A percentile compares a stretch with the other conserved stretches of the same genome.
These are phyloP conservation scores for Anastatus disparis DNA, from an alignment of 1,140 invertebrate genomes.

Conservation along the genomic window DNA sequence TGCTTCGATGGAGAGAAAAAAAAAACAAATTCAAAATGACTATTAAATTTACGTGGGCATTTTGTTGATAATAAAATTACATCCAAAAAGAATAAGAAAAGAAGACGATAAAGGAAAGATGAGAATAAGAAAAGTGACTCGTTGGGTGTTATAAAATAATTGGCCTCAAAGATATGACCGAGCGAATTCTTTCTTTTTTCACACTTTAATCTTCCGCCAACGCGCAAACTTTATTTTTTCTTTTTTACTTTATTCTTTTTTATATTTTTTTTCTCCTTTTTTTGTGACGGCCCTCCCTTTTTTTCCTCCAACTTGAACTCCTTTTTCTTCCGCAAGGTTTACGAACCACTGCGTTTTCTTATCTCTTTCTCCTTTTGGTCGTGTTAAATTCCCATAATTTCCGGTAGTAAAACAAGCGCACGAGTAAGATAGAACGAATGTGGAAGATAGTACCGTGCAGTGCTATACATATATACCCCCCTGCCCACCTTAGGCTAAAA, in stretches of 20 bases:
- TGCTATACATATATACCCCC: too few species aligned
- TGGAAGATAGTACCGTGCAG: neutral
- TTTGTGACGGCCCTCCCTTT: too few species aligned
- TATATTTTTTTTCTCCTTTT: too few species aligned
- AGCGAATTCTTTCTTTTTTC: slow-evolving; percentile 7
- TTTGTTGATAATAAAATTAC: slow-evolving; percentile 24
- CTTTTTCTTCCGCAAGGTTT: too few species aligned
- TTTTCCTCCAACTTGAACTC: too few species aligned
- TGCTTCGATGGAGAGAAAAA: too few species aligned
- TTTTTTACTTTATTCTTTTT: too few species aligned
- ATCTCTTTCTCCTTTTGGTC: neutral
- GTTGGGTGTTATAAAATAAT: slow-evolving; percentile 32
- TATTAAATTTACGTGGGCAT: slow-evolving; percentile 17
- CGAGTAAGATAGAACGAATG: neutral
- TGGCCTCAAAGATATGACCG: neutral
- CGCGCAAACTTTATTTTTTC: neutral
- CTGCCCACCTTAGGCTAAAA: too few species aligned
- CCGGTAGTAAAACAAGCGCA: slow-evolving; percentile 18
- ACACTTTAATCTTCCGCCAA: neutral
- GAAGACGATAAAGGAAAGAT: too few species aligned
- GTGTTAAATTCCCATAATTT: slow-evolving; percentile 35
- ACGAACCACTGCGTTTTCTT: neutral
- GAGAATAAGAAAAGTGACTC: too few species aligned
- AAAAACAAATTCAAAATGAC: slow-evolving; percentile 26
- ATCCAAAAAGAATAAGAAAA: too few species aligned